These are phyloP conservation scores for Oreortyx pictus DNA, from an alignment of 2,797 vertebrate species.

Conservation along the genomic window DNA sequence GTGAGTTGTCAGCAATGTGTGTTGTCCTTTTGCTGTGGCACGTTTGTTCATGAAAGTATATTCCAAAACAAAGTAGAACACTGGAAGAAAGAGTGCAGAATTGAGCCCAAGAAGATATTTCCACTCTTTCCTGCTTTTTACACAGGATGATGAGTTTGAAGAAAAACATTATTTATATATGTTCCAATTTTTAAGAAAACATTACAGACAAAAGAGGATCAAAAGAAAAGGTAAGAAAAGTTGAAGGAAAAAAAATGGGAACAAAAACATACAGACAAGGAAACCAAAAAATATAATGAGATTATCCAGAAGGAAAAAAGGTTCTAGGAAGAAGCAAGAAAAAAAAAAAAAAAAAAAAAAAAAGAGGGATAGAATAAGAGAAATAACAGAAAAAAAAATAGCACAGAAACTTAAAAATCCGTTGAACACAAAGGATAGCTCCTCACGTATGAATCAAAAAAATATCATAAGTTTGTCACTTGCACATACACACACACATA, in stretches of 20 bases:
- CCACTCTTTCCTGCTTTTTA: background rate
- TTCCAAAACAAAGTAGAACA: background rate
- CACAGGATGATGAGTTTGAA: background rate
- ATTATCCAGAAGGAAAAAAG: background rate
- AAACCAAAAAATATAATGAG: background rate
- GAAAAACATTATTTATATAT: background rate
- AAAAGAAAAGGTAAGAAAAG: background rate
- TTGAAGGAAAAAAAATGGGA: background rate
- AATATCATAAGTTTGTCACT: background rate
- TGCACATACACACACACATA: background rate
- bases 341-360: background rate
- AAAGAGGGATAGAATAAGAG: background rate
- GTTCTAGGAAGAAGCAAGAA: background rate
- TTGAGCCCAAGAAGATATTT: background rate
- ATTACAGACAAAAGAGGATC: background rate
- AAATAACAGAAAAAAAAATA: background rate
- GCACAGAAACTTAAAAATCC: background rate
- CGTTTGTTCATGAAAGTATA: background rate
- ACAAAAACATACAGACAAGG: background rate
- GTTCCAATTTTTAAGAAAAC: background rate
- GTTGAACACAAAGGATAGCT: background rate
- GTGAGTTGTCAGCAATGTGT: background rate
- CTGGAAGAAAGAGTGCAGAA: background rate
- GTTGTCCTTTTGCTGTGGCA: background rate
- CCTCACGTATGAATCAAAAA: background rate